A percentile compares a stretch with the other conserved stretches of the same genome.
Conservation (phyloP, 53 echinoderm and acorn worm genomes). For the Paracentrotus lividus region DNA sequence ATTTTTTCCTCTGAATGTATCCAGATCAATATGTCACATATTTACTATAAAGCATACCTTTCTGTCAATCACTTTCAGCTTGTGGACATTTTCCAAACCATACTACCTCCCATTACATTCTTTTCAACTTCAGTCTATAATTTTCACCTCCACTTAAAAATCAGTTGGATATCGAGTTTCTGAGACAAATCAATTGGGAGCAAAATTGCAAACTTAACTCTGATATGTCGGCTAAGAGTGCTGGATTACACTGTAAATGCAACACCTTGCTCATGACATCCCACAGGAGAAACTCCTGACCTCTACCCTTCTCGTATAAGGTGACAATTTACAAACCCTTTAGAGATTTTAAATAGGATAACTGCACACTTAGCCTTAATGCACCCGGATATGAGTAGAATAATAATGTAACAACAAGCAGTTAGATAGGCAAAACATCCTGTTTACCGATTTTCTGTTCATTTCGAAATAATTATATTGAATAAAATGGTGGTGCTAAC, state of each 20-base stretch:
- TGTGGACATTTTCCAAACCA: not conserved
- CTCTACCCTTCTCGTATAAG: not conserved
- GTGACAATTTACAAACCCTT: constrained; percentile 48
- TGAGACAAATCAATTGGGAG: not conserved
- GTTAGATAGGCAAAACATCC: no score
- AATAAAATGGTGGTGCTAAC: no score
- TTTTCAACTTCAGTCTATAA: not conserved
- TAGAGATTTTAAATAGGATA: constrained; percentile 48
- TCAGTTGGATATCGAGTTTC: not conserved
- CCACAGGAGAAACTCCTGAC: constrained; percentile 10
- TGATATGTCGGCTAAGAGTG: not conserved
- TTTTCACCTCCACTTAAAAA: not conserved
- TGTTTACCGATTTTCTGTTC: no score
- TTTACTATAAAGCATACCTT: no score
- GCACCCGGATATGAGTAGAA: constrained; percentile 18
- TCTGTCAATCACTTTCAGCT: not conserved
- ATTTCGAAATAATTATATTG: no score
- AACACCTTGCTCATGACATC: not conserved
- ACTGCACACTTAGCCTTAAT: constrained; percentile 15
- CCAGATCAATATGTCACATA: no score
- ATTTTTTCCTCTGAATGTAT: no score
- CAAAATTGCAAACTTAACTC: not conserved
- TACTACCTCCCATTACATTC: not conserved
- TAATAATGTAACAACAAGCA: not conserved
- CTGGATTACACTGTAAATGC: constrained; percentile 15